Evolutionary conservation across 2,797 vertebrate species (phyloP).

Genomic region (Cuculus canorus): DNA sequence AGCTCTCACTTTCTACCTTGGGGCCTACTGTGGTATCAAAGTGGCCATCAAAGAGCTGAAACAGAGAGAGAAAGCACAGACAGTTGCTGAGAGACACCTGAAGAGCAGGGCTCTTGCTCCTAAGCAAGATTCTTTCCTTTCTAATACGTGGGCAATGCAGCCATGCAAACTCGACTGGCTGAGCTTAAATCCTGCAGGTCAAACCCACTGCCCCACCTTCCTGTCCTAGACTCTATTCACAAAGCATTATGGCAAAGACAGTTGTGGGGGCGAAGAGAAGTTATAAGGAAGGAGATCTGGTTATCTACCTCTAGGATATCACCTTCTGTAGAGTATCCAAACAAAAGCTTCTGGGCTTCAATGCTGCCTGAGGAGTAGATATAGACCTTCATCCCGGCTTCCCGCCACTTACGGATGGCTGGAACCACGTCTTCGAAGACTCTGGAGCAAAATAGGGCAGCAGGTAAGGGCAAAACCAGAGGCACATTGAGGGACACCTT

Average conservation of each 20-base stretch:
- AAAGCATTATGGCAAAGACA: fast-evolving
- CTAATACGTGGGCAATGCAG: too few species aligned
- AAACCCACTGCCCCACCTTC: background rate
- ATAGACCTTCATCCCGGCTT: slow-evolving; percentile 87
- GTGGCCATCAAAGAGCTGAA: slow-evolving; percentile 92
- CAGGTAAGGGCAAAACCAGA: background rate
- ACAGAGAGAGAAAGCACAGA: background rate
- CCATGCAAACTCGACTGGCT: background rate
- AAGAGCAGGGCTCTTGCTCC: background rate
- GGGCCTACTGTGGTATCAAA: slow-evolving; percentile 94
- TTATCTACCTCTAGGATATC: slow-evolving; percentile 88
- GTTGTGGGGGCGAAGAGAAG: background rate
- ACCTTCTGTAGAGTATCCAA: slow-evolving; percentile 91
- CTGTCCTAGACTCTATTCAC: background rate
- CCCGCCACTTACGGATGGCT: slow-evolving; percentile 89
- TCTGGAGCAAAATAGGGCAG: slow-evolving; percentile 70
- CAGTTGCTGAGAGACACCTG: background rate
- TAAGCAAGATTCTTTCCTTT: background rate
- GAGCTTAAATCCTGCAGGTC: fast-evolving
- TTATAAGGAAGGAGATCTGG: background rate
- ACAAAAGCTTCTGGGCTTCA: slow-evolving; percentile 95
- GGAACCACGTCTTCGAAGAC: slow-evolving; percentile 92
- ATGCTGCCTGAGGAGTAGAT: slow-evolving; percentile 96
- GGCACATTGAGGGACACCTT: background rate
- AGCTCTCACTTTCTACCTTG: slow-evolving; percentile 95